These are phyloP conservation scores for Rhadinocentrus ornatus DNA, from an alignment of 2,797 vertebrate species.

Conservation along the genomic window DNA sequence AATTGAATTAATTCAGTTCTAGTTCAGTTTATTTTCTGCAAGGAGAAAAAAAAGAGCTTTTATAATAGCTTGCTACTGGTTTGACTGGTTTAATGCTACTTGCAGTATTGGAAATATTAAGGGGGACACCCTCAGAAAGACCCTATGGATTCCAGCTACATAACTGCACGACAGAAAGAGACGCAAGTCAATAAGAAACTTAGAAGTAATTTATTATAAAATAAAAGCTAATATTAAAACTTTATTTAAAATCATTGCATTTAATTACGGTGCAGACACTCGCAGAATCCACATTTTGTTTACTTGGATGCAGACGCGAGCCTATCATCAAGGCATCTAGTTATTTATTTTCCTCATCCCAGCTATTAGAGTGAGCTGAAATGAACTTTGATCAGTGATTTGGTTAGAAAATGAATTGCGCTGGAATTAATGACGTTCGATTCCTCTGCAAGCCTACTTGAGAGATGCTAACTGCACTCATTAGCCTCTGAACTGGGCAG, in stretches of 20 bases:
- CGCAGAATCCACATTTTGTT: slow-evolving; percentile 45
- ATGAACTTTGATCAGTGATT: slow-evolving; percentile 71
- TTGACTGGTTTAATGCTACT: no score
- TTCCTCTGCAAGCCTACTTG: slow-evolving; percentile 60
- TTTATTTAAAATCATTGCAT: slow-evolving; percentile 38
- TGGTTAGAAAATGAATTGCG: slow-evolving; percentile 71
- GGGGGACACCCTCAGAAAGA: not conserved
- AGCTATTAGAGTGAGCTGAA: slow-evolving; percentile 38
- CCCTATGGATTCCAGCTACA: not conserved
- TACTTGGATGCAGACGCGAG: slow-evolving; percentile 25
- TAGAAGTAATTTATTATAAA: slow-evolving; percentile 30
- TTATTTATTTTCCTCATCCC: slow-evolving; percentile 23
- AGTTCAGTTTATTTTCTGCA: no score
- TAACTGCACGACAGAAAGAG: not conserved
- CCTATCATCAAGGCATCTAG: slow-evolving; percentile 26
- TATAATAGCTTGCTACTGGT: no score
- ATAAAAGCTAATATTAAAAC: slow-evolving; percentile 40
- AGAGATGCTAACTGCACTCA: slow-evolving; percentile 75
- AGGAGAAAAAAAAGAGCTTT: no score
- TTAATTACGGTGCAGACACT: slow-evolving; percentile 47
- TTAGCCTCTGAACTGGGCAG: slow-evolving; percentile 72
- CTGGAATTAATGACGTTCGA: slow-evolving; percentile 75
- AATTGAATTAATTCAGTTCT: no score
- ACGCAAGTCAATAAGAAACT: slow-evolving; percentile 15
- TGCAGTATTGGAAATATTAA: not conserved